Base-by-base conservation (phyloP, 2,113 vertebrate genomes). In the Leucoraja erinaceus region DNA sequence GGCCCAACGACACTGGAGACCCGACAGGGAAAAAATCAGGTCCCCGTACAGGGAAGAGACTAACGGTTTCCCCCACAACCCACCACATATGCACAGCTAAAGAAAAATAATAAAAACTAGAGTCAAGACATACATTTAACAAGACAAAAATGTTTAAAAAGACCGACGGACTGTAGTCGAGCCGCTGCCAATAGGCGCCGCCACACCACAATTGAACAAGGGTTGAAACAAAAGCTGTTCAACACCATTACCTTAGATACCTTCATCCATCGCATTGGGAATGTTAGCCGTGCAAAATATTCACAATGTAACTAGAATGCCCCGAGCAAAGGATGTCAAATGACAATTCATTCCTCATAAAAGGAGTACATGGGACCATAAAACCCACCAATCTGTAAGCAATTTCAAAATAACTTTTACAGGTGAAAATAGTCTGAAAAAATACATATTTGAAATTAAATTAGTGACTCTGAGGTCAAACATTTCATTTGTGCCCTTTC, bases 281-380 rank as follows among this genome's bases (percentile, higher is more conserved):
- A 81, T 47, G 16, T 81, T 54, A 81, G 14, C 78, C 47, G 47
- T 8, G 31, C 31, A 10, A 38, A 81, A 81, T 54, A 38, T 22
- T 8, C 38, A 81, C 4, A 38, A 5, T 38, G 16, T 81, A 54
- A 81, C 78, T 54, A 54, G 78, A 81, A 81, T 22, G 18, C 33
- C 78, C 20, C 33, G 5, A 81, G 78, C 78, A 81, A 20, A 81
- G 47, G 33, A 81, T 54, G 31, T 81, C 33, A 54, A 54, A 81
- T 81, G 78, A 81, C 78, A 81, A 54, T 81, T 81, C 78, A 38
- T 54, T 81, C 78, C 22, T 81, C 47, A 81, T 38, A 81, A 81
- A 47, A 38, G 5, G 9, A 47, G 33, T 33, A 14, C 33, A 38
- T 81, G 78, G 47, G 54, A 33, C 54, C 8, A 81, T 81, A 20